phyloP scores from a whole-genome alignment of 2,888 invertebrate species.

The Eristalis intricaria region DNA sequence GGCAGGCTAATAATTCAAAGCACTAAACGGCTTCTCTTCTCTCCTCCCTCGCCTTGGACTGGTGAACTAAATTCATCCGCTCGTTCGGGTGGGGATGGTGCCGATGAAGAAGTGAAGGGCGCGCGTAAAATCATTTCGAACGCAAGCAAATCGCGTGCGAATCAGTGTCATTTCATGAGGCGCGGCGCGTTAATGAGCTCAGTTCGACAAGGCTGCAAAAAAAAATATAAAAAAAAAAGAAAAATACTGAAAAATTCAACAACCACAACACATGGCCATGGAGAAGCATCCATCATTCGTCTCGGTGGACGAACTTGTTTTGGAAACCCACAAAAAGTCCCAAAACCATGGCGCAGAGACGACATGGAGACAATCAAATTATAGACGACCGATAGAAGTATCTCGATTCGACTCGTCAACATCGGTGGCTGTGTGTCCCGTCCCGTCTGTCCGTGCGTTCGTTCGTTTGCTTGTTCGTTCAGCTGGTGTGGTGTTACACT shows the following conservation, averaged over 20 bases:
- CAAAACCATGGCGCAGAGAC: conserved; percentile 44
- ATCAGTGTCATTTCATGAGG: conserved; percentile 10
- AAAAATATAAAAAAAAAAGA: not conserved
- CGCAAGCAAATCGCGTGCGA: conserved; percentile 53
- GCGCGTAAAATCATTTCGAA: not conserved
- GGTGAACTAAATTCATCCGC: conserved; percentile 37
- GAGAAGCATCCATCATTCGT: conserved; percentile 59
- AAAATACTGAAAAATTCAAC: not conserved
- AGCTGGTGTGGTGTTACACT: conserved; percentile 67
- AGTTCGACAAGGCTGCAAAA: conserved; percentile 4
- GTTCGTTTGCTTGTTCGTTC: conserved; percentile 30
- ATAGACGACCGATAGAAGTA: conserved; percentile 14
- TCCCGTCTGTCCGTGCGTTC: not conserved
- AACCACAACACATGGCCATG: conserved; percentile 38
- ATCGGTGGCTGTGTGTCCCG: not conserved
- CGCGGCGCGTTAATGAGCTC: conserved; percentile 46
- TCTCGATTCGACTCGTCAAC: not conserved
- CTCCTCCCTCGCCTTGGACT: not conserved
- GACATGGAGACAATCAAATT: conserved; percentile 56
- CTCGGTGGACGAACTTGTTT: conserved; percentile 29
- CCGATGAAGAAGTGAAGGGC: not conserved
- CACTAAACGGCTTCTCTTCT: conserved; percentile 16
- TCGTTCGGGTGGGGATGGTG: not conserved
- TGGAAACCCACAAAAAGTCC: conserved; percentile 37
- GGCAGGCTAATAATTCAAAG: not conserved